These are phyloP conservation scores for Pyrrhosoma nymphula DNA, from an alignment of 2,888 invertebrate genomes.

Conservation along the genomic window DNA sequence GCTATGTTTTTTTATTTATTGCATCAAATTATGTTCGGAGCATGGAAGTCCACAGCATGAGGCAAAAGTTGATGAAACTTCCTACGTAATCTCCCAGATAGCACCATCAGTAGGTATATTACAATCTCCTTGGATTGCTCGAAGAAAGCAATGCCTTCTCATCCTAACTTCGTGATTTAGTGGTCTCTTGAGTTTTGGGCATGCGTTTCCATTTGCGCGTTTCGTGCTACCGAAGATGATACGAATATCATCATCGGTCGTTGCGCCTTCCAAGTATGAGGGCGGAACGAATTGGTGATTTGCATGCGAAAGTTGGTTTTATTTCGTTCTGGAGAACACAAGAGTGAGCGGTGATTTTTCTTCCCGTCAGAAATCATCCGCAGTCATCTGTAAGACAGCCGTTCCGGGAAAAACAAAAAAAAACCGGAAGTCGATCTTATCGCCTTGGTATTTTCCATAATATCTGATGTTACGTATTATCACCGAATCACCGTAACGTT, in stretches of 20 bases:
- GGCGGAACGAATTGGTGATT: not conserved
- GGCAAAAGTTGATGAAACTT: too few species aligned
- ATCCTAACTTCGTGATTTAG: not conserved
- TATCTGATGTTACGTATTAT: not conserved
- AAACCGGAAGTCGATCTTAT: not conserved
- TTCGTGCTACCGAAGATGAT: not conserved
- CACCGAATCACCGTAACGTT: too few species aligned
- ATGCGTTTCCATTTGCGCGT: not conserved
- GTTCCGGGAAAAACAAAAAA: not conserved
- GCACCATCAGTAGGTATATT: too few species aligned
- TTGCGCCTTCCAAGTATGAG: not conserved
- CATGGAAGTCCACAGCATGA: too few species aligned
- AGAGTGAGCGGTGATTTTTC: not conserved
- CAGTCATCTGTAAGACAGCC: not conserved
- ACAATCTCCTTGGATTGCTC: not conserved
- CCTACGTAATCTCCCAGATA: too few species aligned
- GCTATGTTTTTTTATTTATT: too few species aligned
- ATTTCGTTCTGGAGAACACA: not conserved
- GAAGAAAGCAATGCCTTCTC: not conserved
- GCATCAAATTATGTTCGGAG: too few species aligned
- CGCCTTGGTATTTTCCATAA: not conserved
- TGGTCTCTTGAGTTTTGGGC: not conserved
- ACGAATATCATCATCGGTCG: not conserved
- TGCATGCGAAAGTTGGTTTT: not conserved
- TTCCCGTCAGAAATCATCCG: not conserved